Base-by-base conservation (phyloP, 2,888 invertebrate genomes). In the Xylophagus ater region DNA sequence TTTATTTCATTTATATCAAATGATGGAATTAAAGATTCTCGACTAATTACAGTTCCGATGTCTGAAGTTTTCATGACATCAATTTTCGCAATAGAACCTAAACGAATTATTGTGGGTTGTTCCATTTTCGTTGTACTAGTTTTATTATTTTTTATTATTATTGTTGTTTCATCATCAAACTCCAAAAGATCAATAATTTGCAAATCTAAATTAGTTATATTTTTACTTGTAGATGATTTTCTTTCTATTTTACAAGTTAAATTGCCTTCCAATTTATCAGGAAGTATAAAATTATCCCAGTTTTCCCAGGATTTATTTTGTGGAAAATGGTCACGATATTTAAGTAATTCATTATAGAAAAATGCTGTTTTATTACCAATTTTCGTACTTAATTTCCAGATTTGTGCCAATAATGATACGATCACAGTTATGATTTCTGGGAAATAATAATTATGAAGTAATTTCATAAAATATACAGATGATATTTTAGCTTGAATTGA, bases 351-450 rank as follows among this genome's bases (percentile, higher is more conserved):
- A 24, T 47, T 50, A 25, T 63, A 63, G 0, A 57, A 42, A 3
- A 37, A 41, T 3, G 50, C 50, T 24, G 53, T 54, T 26, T 37
- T 42, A 33, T 50, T 56, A 4, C 49, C 40, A 12, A 58, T 43
- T 13, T 48, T 37, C 2, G 43, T 42, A 21, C 53, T 54, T 0
- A 57, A 30, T 30, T 47, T 53, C 38, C 55, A 48, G 4, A 60
- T 47, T 36, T 57, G 59, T 2, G 57, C 53, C 8, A 59, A 40
- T 0, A 56, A 55, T 9, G 60, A 54, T n/a, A 62, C 19, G 1
- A 60, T 41, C 8, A 61, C 37, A 1, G 57, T 54, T 1, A 52
- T 47, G 0, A 47, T 54, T n/a, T 63, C 63, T 47, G 61, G 49
- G 25, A 61, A 63, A 37, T 47, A 60, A 41, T 56, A 55, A 8